These are phyloP conservation scores for Sebastes hopkinsi DNA, from an alignment of 2,797 vertebrate species.

Conservation along the genomic window DNA sequence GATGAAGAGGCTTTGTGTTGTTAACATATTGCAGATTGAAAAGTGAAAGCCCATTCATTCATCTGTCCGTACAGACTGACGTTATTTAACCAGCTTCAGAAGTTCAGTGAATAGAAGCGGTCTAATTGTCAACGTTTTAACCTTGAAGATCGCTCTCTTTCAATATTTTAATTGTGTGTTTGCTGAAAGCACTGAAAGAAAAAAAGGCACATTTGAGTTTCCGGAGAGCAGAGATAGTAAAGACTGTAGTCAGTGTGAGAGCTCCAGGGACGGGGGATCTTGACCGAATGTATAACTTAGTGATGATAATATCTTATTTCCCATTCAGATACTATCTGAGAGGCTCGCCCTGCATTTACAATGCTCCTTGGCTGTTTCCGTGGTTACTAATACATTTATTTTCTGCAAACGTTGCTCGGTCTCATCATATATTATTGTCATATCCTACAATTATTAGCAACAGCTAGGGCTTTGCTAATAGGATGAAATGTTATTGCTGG, in stretches of 20 bases:
- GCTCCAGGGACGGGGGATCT: neutral
- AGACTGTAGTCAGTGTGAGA: neutral
- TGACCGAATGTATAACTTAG: neutral
- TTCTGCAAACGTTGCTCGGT: neutral
- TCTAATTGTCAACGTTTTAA: slow-evolving; percentile 2
- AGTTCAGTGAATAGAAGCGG: neutral
- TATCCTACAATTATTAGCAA: neutral
- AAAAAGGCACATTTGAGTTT: neutral
- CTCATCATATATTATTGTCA: neutral
- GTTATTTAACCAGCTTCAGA: slow-evolving; percentile 3
- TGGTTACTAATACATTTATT: slow-evolving; percentile 28
- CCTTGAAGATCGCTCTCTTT: slow-evolving; percentile 12
- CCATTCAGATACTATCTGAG: neutral
- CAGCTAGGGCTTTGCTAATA: neutral
- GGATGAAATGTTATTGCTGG: neutral
- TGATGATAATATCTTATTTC: neutral
- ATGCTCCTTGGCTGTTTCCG: slow-evolving; percentile 30
- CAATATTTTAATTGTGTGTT: slow-evolving; percentile 10
- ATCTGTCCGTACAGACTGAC: neutral
- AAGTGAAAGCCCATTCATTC: neutral
- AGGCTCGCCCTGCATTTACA: neutral
- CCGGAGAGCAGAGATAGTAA: neutral
- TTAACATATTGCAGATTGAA: neutral
- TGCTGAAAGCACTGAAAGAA: neutral
- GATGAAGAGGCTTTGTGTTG: slow-evolving; percentile 13